Conservation (phyloP, 2,888 invertebrate genomes). For the Drosophila anomelani region DNA sequence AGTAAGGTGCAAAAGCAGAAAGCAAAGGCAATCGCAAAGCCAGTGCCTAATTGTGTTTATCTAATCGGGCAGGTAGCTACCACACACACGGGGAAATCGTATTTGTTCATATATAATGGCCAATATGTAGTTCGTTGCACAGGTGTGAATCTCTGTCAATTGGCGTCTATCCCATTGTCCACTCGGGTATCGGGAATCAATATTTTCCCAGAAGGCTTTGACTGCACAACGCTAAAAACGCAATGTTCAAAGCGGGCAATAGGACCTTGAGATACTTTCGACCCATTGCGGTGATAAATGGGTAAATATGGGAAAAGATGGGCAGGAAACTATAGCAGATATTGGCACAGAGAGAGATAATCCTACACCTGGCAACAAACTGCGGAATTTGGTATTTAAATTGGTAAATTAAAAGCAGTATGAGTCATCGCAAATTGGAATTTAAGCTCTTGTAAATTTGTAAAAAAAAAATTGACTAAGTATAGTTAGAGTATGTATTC, state of each 20-base stretch:
- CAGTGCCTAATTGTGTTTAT: conserved; percentile 58
- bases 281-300: conserved; percentile 55
- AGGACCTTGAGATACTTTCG: conserved; percentile 70
- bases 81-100: conserved; percentile 29
- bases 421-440: neutral
- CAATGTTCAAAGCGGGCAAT: conserved; percentile 66
- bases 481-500: neutral
- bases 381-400: neutral
- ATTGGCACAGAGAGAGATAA: conserved; percentile 5
- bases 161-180: conserved; percentile 14
- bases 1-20: conserved; percentile 31
- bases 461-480: too few relatives aligned
- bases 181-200: conserved; percentile 15
- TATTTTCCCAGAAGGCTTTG: conserved; percentile 25
- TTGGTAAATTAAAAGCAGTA: neutral
- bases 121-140: conserved; percentile 4
- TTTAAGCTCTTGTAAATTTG: neutral
- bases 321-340: conserved; percentile 12
- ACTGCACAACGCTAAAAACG: conserved; percentile 10
- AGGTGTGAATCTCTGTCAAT: conserved; percentile 11
- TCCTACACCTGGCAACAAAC: neutral
- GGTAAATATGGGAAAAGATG: conserved; percentile 52
- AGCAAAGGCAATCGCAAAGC: conserved; percentile 52
- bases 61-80: conserved; percentile 57
- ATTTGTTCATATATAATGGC: conserved; percentile 3